Evolutionary conservation across 2,888 invertebrate species (phyloP).

Genomic region (Drosophila cyrtoloma): DNA sequence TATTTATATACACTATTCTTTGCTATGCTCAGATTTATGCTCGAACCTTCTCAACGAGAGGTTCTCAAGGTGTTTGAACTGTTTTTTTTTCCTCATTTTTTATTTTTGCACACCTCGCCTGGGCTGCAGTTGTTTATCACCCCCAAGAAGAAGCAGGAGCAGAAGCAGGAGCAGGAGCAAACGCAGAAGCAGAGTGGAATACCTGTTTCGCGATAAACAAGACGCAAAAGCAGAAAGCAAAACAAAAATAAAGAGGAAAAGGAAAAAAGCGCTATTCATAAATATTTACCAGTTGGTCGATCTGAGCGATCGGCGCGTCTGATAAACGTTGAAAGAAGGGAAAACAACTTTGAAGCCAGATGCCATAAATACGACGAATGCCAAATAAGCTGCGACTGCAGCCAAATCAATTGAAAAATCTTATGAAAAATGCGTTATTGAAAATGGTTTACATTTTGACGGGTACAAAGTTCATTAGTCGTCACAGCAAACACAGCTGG

Average conservation of each 20-base stretch:
- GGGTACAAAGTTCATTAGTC: conserved; percentile 46
- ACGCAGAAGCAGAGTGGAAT: neutral
- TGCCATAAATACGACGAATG: conserved; percentile 66
- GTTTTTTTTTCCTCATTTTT: neutral
- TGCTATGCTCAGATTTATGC: conserved; percentile 36
- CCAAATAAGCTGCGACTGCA: conserved; percentile 54
- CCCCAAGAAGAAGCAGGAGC: neutral
- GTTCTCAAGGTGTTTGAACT: conserved; percentile 55
- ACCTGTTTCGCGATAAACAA: conserved; percentile 50
- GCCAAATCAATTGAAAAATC: conserved; percentile 54
- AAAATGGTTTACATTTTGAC: conserved; percentile 46
- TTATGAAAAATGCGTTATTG: conserved; percentile 47
- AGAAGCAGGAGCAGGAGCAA: neutral
- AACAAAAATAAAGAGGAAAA: neutral
- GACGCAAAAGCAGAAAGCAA: conserved; percentile 10
- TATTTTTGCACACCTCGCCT: conserved; percentile 57
- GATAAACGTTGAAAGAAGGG: conserved; percentile 70
- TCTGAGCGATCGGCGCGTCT: conserved; percentile 50
- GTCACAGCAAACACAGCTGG: conserved; percentile 2
- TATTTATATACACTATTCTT: neutral
- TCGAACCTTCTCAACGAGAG: neutral
- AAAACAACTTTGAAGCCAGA: conserved; percentile 65
- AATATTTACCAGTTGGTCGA: conserved; percentile 65
- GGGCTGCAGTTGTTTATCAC: conserved; percentile 37
- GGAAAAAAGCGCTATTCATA: conserved; percentile 64